phyloP scores from a whole-genome alignment of 2,113 vertebrate species.

The Octodon degus region DNA sequence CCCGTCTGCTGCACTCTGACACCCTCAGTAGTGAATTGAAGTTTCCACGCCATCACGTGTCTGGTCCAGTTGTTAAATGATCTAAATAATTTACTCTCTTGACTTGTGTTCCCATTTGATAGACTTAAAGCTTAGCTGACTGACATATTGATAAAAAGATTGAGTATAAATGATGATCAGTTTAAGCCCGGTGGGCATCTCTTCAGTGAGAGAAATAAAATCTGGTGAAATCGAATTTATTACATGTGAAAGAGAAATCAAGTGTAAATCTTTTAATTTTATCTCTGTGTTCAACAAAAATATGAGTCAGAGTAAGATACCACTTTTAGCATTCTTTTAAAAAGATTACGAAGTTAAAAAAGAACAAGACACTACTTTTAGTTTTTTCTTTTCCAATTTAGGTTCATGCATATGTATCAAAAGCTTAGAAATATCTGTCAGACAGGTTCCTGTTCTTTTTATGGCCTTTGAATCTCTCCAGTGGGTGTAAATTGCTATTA shows the following conservation, averaged over 20 bases:
- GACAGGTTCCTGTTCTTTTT: slow-evolving; percentile 69
- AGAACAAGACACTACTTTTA: slow-evolving; percentile 69
- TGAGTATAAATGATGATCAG: slow-evolving; percentile 45
- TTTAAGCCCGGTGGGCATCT: background rate
- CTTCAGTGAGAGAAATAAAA: slow-evolving; percentile 48
- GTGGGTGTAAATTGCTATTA: slow-evolving; percentile 69
- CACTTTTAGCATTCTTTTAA: slow-evolving; percentile 46
- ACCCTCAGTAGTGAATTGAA: slow-evolving; percentile 40
- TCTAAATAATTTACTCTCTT: slow-evolving; percentile 36
- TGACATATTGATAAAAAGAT: slow-evolving; percentile 31
- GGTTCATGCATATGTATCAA: slow-evolving; percentile 66
- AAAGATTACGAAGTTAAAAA: slow-evolving; percentile 64
- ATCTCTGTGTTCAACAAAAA: slow-evolving; percentile 62
- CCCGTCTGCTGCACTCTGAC: background rate
- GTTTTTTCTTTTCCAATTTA: slow-evolving; percentile 68
- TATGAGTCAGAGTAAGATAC: slow-evolving; percentile 43
- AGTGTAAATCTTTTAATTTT: slow-evolving; percentile 73
- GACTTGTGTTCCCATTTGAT: slow-evolving; percentile 56
- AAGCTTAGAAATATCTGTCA: slow-evolving; percentile 56
- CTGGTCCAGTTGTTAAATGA: slow-evolving; percentile 57
- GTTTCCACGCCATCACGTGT: background rate
- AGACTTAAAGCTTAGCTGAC: background rate
- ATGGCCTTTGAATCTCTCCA: slow-evolving; percentile 52
- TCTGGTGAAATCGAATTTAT: slow-evolving; percentile 66
- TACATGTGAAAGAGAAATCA: slow-evolving; percentile 58